Evolutionary conservation across 92 coral and sea anemone genomes (phyloP), one percentile per base, ranked within the genome.

Genomic region (Umimayanthus chanpuru): DNA sequence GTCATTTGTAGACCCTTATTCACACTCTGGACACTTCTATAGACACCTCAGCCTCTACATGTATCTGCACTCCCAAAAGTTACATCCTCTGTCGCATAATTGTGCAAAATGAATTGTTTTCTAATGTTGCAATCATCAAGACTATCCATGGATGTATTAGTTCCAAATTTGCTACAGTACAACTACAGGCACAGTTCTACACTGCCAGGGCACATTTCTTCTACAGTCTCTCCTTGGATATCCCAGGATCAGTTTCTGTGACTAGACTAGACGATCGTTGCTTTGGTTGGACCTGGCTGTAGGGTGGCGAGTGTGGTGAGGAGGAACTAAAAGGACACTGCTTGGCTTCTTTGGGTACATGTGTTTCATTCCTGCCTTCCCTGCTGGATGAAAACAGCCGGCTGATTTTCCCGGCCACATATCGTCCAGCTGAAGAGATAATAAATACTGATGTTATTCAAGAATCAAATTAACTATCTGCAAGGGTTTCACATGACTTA

Each of bases 321-420:
- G 79, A 75, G 44, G 47, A 75, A 36, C 47, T 83, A 71, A 83
- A 44, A 25, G 77, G 87, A 21, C 87, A 83, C 26, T 83, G 49
- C 5, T 83, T 70, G 11, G 64, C 28, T 43, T 50, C 67, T 67
- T 70, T 70, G 65, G 86, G 41, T 64, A 26, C 41, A 23, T 36
- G 18, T 14, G 78, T 14, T 32, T 70, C 87, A 16, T 28, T 83
- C 4, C 78, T 43, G 25, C 9, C 36, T 29, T 44, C 79, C 6
- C 77, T 25, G 28, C 87, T 83, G 87, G 87, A 71, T 67, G 87
- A 83, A 53, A 83, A 28, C 41, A 83, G 87, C 87, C 78, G 77
- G 76, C 64, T 43, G 65, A 83, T 83, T 73, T 83, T 83, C 20
- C 53, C 71, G 87, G 87, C 78, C 10, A 83, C 87, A 70, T 83